These are phyloP conservation scores for Cotesia congregata DNA, from an alignment of 2,888 invertebrate genomes.

Conservation along the genomic window DNA sequence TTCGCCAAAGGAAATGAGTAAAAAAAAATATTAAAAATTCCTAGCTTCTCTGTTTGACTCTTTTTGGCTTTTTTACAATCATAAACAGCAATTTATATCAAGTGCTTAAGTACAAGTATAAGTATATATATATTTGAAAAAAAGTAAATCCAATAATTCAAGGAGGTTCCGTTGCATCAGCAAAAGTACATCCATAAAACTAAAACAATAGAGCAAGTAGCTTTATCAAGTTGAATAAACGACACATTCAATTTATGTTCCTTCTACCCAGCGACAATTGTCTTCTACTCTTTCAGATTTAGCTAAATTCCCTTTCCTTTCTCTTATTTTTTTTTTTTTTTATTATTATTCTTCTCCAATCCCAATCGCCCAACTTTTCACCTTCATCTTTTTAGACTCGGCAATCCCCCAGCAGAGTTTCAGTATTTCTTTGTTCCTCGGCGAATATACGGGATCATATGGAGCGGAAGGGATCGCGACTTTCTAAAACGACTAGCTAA, in stretches of 20 bases:
- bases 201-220: slow-evolving; percentile 18
- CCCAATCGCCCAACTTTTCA: slow-evolving; percentile 22
- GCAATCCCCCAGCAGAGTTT: slow-evolving; percentile 12
- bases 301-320: background rate
- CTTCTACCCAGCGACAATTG: slow-evolving; percentile 19
- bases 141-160: slow-evolving; percentile 12
- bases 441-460: slow-evolving; percentile 21
- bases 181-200: slow-evolving; percentile 28
- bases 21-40: slow-evolving; percentile 16
- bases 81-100: slow-evolving; percentile 29
- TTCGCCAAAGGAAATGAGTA: slow-evolving; percentile 25
- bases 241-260: slow-evolving; percentile 28
- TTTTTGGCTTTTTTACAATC: slow-evolving; percentile 3
- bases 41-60: background rate
- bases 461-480: slow-evolving; percentile 28
- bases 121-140: background rate
- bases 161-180: slow-evolving; percentile 19
- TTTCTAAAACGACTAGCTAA: slow-evolving; percentile 23
- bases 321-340: background rate
- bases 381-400: slow-evolving; percentile 28
- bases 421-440: slow-evolving; percentile 29
- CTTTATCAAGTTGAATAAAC: slow-evolving; percentile 27
- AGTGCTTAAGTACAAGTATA: slow-evolving; percentile 14
- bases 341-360: slow-evolving; percentile 1
- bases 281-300: slow-evolving; percentile 14